Evolutionary conservation across 2,113 vertebrate species (phyloP).

Genomic region (Cyphomyrus plagiostoma): DNA sequence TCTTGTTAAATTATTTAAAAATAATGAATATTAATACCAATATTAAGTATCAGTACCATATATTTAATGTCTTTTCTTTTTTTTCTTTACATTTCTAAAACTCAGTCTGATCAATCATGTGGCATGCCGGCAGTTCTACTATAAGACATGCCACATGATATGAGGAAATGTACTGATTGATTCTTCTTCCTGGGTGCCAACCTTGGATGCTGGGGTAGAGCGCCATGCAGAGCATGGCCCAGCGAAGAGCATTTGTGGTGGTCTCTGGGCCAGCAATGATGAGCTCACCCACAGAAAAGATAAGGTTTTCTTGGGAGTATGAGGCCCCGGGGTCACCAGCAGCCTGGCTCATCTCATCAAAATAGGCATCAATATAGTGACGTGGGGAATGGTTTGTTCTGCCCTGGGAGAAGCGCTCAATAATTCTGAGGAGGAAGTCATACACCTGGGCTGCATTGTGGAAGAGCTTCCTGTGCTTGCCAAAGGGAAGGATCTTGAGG

Average conservation of each 20-base stretch:
- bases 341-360: slow-evolving; percentile 83
- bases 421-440: slow-evolving; percentile 73
- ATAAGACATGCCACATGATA: background rate
- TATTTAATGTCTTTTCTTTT: no score
- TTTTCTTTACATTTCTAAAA: no score
- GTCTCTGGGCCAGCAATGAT: slow-evolving; percentile 98
- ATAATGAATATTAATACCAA: no score
- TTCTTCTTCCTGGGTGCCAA: slow-evolving; percentile 43
- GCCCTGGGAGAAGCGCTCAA: slow-evolving; percentile 69
- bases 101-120: no score
- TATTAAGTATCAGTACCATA: no score
- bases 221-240: slow-evolving; percentile 91
- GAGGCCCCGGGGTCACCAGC: slow-evolving; percentile 66
- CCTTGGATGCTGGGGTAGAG: slow-evolving; percentile 95
- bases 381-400: slow-evolving; percentile 73
- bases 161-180: background rate
- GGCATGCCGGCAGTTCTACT: background rate
- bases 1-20: no score
- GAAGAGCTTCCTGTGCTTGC: slow-evolving; percentile 88
- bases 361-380: slow-evolving; percentile 87
- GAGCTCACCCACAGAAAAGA: slow-evolving; percentile 93
- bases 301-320: slow-evolving; percentile 85
- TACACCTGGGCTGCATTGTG: slow-evolving; percentile 18
- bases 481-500: slow-evolving; percentile 83
- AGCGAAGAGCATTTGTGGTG: slow-evolving; percentile 88